Base-by-base conservation (phyloP, 2,113 vertebrate species). In the Hoplias malabaricus region DNA sequence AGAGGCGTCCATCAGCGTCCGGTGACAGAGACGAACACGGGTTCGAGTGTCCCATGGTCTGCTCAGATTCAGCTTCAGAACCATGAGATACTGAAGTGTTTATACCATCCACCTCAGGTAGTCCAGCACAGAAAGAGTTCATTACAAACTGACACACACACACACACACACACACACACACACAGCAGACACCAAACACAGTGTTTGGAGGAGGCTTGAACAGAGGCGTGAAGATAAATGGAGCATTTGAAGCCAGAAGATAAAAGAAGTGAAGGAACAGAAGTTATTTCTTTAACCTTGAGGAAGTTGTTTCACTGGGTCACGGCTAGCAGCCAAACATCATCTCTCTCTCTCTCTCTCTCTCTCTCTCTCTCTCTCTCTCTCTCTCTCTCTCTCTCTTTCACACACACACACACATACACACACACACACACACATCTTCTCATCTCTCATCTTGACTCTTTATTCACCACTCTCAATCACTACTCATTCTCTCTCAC, bases 1-100 rank as follows among this genome's bases (percentile, higher is more conserved):
- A 43, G 46, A 81, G 77, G 81, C 76, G 79, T 73, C 84, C 74
- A 81, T 85, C 75, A 83, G 82, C 78, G 89, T 88, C 80, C 23
- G 27, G 36, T 75, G 65, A 82, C 40, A 82, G 62, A 21, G 40
- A 40, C 46, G 11, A n/a, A 79, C 82, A 77, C 12, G 2, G 19
- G 72, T 74, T 81, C 68, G 54, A 75, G 70, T 40, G 10, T 5
- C 0, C 34, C 33, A 12, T 42, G 9, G 34, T 56, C 56, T 31
- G 7, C 19, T 56, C 16, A 43, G 50, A 16, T 3, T 46, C 43
- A 16, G 43, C 13, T 29, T 57, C 12, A 53, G 21, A 53, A 53
- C 48, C 19, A 57, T 56, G 54, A 29, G 25, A 13, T 57, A 12
- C 40, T 29, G 27, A 29, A 46, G 42, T 5, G 42, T 29, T 12